Conservation (phyloP, 2,113 vertebrate species). For the Mungos mungo region DNA sequence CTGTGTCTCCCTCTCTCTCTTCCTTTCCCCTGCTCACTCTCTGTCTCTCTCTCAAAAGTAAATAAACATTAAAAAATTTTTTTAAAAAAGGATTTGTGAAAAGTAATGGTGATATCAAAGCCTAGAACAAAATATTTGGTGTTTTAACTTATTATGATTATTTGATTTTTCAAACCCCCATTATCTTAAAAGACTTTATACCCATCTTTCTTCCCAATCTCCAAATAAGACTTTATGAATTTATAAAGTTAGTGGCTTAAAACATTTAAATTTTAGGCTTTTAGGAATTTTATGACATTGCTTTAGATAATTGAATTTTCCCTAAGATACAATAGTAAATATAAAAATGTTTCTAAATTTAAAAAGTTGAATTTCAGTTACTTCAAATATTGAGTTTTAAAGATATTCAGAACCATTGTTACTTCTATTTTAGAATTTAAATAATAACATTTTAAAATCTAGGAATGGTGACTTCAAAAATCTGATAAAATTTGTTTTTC, state of each 20-base stretch:
- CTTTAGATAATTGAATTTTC: neutral
- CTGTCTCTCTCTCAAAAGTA: too few species aligned
- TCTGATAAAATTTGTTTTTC: constrained; percentile 37
- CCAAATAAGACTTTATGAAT: neutral
- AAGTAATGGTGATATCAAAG: neutral
- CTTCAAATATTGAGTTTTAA: constrained; percentile 18
- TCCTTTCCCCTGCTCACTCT: too few species aligned
- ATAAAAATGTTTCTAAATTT: neutral
- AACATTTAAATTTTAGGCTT: neutral
- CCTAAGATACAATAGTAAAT: neutral
- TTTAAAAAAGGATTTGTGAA: neutral
- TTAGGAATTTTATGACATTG: neutral
- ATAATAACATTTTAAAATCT: neutral
- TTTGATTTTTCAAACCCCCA: neutral
- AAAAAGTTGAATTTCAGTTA: constrained; percentile 21
- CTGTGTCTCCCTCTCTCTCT: too few species aligned
- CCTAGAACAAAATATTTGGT: neutral
- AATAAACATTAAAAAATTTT: too few species aligned
- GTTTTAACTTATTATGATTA: constrained; percentile 49
- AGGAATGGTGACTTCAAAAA: neutral
- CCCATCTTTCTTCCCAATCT: neutral
- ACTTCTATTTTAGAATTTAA: neutral
- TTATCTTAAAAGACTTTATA: neutral
- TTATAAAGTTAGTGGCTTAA: constrained; percentile 9
- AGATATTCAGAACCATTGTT: neutral